Conservation (phyloP, 2,888 invertebrate genomes). For the Myopa testacea region DNA sequence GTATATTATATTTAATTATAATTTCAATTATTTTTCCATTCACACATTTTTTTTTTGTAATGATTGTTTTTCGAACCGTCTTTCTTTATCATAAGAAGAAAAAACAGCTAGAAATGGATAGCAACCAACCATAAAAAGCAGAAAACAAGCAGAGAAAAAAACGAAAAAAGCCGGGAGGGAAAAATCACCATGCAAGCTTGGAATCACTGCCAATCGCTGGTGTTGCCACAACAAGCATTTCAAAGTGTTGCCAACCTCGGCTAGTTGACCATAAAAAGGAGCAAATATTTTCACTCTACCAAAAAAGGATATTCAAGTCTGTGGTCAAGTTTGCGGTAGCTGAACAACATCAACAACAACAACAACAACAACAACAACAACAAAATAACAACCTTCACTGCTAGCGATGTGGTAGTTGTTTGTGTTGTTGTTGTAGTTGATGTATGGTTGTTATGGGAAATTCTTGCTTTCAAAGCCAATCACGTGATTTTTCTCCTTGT, state of each 20-base stretch:
- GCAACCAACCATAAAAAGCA: too few species aligned
- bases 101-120: too few species aligned
- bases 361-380: too few species aligned
- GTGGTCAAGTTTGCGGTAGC: conserved; percentile 17
- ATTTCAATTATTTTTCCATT: too few species aligned
- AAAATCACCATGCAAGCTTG: too few species aligned
- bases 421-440: conserved; percentile 9
- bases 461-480: conserved; percentile 13
- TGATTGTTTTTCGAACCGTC: too few species aligned
- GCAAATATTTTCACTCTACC: conserved; percentile 32
- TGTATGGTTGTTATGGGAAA: conserved; percentile 5
- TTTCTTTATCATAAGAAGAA: too few species aligned
- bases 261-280: conserved; percentile 33
- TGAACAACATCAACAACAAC: not conserved
- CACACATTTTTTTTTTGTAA: too few species aligned
- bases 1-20: too few species aligned
- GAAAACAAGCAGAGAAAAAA: too few species aligned
- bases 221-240: conserved; percentile 20
- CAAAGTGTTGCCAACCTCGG: conserved; percentile 22
- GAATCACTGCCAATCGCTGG: not conserved
- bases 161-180: too few species aligned
- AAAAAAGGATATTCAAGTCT: conserved; percentile 28
- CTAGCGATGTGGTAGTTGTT: not conserved
- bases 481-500: not conserved
- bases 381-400: not conserved